Evolutionary conservation across 2,797 vertebrate species (phyloP).

Genomic region (Syngnathus acus): DNA sequence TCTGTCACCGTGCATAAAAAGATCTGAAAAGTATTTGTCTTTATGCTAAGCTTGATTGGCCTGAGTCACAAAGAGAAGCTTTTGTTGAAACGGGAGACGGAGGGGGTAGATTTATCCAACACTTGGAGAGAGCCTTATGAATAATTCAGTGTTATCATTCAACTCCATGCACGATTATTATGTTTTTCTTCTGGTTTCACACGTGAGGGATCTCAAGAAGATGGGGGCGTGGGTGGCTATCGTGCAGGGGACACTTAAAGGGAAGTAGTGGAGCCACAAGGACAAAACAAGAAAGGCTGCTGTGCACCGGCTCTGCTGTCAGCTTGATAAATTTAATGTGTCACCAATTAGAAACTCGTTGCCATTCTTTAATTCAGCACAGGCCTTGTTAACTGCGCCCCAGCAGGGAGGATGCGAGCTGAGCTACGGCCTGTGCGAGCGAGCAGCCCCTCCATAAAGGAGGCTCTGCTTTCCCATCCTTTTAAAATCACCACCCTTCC

Average conservation of each 20-base stretch:
- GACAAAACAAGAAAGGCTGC: slow-evolving; percentile 80
- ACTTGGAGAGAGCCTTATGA: slow-evolving; percentile 81
- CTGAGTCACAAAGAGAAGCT: slow-evolving; percentile 65
- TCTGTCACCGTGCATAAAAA: slow-evolving; percentile 63
- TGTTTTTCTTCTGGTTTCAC: slow-evolving; percentile 74
- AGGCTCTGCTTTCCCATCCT: slow-evolving; percentile 79
- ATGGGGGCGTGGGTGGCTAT: slow-evolving; percentile 43
- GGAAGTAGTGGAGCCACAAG: slow-evolving; percentile 77
- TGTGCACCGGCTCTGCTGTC: slow-evolving; percentile 77
- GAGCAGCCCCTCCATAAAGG: slow-evolving; percentile 77
- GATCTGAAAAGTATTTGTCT: slow-evolving; percentile 67
- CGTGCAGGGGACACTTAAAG: slow-evolving; percentile 70
- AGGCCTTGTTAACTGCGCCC: slow-evolving; percentile 85
- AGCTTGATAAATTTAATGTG: slow-evolving; percentile 96
- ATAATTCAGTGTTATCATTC: slow-evolving; percentile 94
- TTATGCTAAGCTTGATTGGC: slow-evolving; percentile 66
- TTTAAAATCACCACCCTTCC: slow-evolving; percentile 69
- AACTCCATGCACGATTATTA: slow-evolving; percentile 75
- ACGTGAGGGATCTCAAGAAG: slow-evolving; percentile 72
- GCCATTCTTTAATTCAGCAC: slow-evolving; percentile 82
- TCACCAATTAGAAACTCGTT: slow-evolving; percentile 97
- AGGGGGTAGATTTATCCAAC: slow-evolving; percentile 72
- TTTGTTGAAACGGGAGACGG: slow-evolving; percentile 64
- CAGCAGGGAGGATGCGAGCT: slow-evolving; percentile 76
- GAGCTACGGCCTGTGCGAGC: slow-evolving; percentile 66